Evolutionary conservation across 2,888 invertebrate genomes (phyloP).

Genomic region (Drosophila ustulata): DNA sequence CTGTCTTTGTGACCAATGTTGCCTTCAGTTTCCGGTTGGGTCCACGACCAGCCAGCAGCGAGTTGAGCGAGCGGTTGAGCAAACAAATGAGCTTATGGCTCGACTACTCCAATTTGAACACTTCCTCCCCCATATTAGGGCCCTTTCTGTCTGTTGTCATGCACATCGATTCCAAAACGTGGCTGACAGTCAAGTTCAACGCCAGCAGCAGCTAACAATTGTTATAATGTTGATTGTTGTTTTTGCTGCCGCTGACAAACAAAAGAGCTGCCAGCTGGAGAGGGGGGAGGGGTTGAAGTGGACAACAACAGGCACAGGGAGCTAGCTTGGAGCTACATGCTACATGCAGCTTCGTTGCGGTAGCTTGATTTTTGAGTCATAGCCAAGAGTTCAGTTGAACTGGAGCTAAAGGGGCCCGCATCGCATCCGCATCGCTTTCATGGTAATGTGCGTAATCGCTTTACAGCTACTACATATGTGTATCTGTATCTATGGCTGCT

Average conservation of each 20-base stretch:
- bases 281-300: neutral
- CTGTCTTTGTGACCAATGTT: conserved; percentile 51
- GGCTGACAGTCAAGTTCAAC: conserved; percentile 78
- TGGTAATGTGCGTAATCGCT: conserved; percentile 59
- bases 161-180: conserved; percentile 75
- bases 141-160: conserved; percentile 76
- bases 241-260: conserved; percentile 54
- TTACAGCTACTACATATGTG: conserved; percentile 2
- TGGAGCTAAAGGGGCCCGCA: conserved; percentile 56
- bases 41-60: conserved; percentile 8
- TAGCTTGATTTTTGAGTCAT: conserved; percentile 79
- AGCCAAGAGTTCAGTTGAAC: conserved; percentile 59
- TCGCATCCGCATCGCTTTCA: conserved; percentile 68
- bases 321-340: conserved; percentile 14
- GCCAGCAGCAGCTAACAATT: conserved; percentile 68
- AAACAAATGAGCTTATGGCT: conserved; percentile 66
- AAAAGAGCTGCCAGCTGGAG: conserved; percentile 46
- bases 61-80: conserved; percentile 48
- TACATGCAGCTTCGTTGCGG: conserved; percentile 68
- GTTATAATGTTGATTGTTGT: conserved; percentile 50
- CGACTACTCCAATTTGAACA: conserved; percentile 74
- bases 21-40: conserved; percentile 70
- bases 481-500: conserved; percentile 7
- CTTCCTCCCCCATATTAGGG: conserved; percentile 76
- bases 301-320: neutral